phyloP scores from a whole-genome alignment of 2,888 invertebrate genomes.

The Chydorus sphaericus region DNA sequence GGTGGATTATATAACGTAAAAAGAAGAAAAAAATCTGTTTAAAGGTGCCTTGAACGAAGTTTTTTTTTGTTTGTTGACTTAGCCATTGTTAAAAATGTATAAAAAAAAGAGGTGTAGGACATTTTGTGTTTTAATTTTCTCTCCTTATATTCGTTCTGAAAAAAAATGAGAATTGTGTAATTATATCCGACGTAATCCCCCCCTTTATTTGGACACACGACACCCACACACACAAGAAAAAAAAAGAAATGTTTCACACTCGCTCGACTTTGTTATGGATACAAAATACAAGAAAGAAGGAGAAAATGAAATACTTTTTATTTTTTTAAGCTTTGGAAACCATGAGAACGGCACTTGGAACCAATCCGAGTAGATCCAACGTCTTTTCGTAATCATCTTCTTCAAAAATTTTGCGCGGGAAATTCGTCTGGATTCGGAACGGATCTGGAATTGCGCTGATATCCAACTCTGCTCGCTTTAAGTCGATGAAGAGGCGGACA shows the following conservation, averaged over 20 bases:
- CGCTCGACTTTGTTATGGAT: slow-evolving; percentile 7
- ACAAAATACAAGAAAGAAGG: slow-evolving; percentile 1
- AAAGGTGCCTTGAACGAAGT: too few species aligned
- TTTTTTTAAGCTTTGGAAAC: slow-evolving; percentile 35
- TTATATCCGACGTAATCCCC: slow-evolving; percentile 2
- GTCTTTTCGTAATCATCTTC: slow-evolving; percentile 79
- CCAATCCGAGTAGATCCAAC: slow-evolving; percentile 62
- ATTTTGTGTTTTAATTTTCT: too few species aligned
- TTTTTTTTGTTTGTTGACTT: too few species aligned
- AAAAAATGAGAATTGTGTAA: slow-evolving; percentile 5
- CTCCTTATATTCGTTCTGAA: too few species aligned
- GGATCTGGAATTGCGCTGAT: slow-evolving; percentile 34
- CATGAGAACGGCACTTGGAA: slow-evolving; percentile 70
- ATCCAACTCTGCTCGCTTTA: slow-evolving; percentile 60
- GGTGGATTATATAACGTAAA: too few species aligned
- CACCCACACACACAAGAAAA: slow-evolving; percentile 1
- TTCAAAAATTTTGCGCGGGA: slow-evolving; percentile 74
- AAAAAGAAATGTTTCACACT: too few species aligned
- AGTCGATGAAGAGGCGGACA: slow-evolving; percentile 72
- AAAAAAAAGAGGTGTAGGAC: slow-evolving; percentile 1
- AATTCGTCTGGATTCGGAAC: slow-evolving; percentile 79
- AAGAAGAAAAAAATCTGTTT: too few species aligned
- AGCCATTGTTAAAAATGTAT: too few species aligned
- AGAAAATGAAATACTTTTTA: background rate
- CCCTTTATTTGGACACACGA: too few species aligned